These are phyloP conservation scores for Microtus obscurus DNA, from an alignment of 2,797 vertebrate genomes.

Conservation along the genomic window DNA sequence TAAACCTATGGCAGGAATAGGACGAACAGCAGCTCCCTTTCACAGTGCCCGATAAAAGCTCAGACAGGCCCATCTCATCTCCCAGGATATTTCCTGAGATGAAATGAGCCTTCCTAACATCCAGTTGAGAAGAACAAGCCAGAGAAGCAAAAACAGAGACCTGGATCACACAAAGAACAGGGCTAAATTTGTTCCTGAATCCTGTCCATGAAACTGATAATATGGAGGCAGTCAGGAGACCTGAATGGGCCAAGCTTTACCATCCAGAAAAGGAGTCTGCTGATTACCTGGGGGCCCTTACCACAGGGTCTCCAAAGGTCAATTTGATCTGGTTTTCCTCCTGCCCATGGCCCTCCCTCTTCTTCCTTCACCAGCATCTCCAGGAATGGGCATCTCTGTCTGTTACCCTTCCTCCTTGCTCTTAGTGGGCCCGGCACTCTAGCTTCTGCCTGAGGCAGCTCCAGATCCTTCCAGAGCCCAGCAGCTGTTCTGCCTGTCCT, in stretches of 20 bases:
- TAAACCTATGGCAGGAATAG: background rate
- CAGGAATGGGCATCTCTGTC: background rate
- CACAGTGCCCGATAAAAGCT: background rate
- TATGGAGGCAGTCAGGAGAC: background rate
- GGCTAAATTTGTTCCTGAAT: background rate
- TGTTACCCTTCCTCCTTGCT: constrained; percentile 31
- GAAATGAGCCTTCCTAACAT: background rate
- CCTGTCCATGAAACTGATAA: background rate
- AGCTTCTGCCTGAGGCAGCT: constrained; percentile 16
- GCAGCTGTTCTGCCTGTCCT: background rate
- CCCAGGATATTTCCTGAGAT: background rate
- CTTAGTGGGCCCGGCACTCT: background rate
- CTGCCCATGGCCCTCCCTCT: background rate
- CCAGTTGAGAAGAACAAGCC: background rate
- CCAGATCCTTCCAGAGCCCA: background rate
- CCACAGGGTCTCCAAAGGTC: background rate
- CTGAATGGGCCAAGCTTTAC: background rate
- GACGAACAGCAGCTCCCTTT: background rate
- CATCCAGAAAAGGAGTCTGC: background rate
- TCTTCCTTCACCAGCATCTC: background rate
- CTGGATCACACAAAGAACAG: background rate
- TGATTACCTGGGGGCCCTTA: background rate
- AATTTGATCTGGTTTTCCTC: background rate
- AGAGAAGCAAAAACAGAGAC: background rate
- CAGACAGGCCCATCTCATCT: background rate